Percentiles rank a stretch among this genome's conserved stretches.
Evolutionary conservation across 2,888 invertebrate species (phyloP).

Genomic region (Tupiocoris notatus): DNA sequence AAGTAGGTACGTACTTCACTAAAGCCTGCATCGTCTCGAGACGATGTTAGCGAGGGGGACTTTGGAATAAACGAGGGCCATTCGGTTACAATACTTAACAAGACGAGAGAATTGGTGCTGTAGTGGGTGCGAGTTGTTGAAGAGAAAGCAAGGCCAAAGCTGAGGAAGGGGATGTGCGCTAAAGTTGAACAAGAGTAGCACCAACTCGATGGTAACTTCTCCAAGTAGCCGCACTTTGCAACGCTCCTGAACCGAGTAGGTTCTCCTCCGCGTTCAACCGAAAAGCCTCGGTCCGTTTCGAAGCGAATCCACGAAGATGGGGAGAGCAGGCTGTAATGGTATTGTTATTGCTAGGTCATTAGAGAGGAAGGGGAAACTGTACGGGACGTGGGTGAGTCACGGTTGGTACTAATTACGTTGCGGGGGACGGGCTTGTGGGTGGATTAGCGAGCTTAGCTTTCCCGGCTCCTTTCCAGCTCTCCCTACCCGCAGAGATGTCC

Average conservation of each 20-base stretch:
- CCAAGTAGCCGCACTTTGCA: neutral
- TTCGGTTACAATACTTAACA: conserved; percentile 18
- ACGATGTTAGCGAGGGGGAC: conserved; percentile 16
- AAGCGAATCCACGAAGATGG: neutral
- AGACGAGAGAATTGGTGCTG: neutral
- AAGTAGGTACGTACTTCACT: neutral
- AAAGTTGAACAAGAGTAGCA: conserved; percentile 23
- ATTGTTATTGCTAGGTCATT: conserved; percentile 42
- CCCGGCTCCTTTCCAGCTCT: neutral
- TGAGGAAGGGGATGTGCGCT: conserved; percentile 31
- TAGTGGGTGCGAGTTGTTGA: too few species aligned
- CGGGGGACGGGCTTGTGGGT: conserved; percentile 36
- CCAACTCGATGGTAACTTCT: conserved; percentile 23
- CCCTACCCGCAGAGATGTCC: too few species aligned
- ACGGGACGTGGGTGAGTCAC: neutral
- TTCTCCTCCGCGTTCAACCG: neutral
- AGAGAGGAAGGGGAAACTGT: too few species aligned
- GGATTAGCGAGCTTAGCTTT: conserved; percentile 38
- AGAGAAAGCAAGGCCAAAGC: too few species aligned
- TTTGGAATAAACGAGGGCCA: conserved; percentile 29
- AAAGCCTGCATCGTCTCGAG: too few species aligned
- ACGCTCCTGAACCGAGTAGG: neutral
- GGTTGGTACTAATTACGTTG: conserved; percentile 43
- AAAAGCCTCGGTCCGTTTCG: neutral
- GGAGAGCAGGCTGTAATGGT: conserved; percentile 23